Base-by-base conservation (phyloP, 1,140 invertebrate genomes). In the Chymomyza costata region DNA sequence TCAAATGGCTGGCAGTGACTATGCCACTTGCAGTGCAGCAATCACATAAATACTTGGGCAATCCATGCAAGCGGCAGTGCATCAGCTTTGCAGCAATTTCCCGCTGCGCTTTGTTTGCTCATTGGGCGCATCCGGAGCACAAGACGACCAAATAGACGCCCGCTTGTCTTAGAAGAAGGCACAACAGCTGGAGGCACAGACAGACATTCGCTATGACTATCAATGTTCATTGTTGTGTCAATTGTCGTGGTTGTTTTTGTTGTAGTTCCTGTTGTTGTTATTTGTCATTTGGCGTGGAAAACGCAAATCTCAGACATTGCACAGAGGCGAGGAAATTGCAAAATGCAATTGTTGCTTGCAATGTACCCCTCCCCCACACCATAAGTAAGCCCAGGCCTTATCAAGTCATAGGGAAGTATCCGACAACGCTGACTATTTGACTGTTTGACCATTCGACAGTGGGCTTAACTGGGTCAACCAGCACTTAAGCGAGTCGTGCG, bases 1-100 rank as follows among this genome's bases (percentile, higher is more conserved):
- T 80, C 67, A 78, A 80, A 73, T 80, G 73, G 71, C 71, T 80
- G 73, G 71, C 71, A 80, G 71, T 51, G 66, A 80, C 71, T 78
- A 60, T 78, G 71, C 71, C 71, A 76, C 73, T 76, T 76, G 66
- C 53, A 66, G 71, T 48, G 73, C 71, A 40, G 71, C 71, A 76
- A 80, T 80, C 71, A 73, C 73, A 78, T 78, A 78, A 78, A 78
- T 78, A 73, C 49, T 45, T 40, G 53, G 10, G 50, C 21, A 43
- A 43, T 48, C 18, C 28, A 28, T 21, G 18, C 6, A 15, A 46
- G 32, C 13, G 8, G n/a, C 21, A 45, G 10, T 25, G 6, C 7
- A 11, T 17, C 13, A 31, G 53, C 63, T 70, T 73, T 63, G 60
- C 74, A 55, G 64, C 73, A 80, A 80, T 80, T 80, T 80, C 74